Conservation (phyloP, 2,888 invertebrate species). For the Sabellastarte sp. region DNA sequence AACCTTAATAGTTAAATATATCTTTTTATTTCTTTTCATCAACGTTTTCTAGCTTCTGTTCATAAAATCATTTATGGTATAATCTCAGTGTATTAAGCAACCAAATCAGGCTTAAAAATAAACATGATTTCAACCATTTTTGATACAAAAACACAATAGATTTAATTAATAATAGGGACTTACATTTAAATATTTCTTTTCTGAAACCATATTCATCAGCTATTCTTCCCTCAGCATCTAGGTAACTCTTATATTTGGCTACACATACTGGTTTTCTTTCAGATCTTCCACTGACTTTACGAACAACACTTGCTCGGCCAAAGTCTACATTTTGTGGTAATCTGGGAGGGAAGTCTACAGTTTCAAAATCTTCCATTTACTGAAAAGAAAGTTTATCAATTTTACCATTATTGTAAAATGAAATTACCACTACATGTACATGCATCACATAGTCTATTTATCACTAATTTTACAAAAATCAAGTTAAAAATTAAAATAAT, state of each 20-base stretch:
- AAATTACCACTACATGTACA: no score
- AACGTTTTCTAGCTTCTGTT: no score
- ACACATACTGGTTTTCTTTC: conserved; percentile 24
- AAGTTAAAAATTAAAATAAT: no score
- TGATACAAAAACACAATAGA: not conserved
- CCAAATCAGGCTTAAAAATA: no score
- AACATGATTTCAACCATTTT: not conserved
- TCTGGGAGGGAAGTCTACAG: conserved; percentile 1
- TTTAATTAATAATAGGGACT: conserved; percentile 1
- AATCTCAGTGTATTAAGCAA: no score
- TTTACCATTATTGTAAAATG: no score
- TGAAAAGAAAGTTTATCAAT: no score
- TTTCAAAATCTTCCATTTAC: conserved; percentile 6
- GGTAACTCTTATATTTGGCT: conserved; percentile 37
- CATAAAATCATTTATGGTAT: no score
- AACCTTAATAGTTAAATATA: no score
- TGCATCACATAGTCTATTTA: no score
- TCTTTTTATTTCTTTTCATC: conserved; percentile 22
- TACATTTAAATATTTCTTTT: conserved; percentile 51
- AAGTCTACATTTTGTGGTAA: not conserved
- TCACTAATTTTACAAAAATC: no score
- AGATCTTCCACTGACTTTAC: not conserved
- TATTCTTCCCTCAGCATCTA: conserved; percentile 52
- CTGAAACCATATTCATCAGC: conserved; percentile 50
- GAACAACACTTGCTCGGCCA: not conserved